Evolutionary conservation across 2,797 vertebrate species (phyloP), one percentile per base, ranked within the genome.

Genomic region (Sphenodon punctatus): DNA sequence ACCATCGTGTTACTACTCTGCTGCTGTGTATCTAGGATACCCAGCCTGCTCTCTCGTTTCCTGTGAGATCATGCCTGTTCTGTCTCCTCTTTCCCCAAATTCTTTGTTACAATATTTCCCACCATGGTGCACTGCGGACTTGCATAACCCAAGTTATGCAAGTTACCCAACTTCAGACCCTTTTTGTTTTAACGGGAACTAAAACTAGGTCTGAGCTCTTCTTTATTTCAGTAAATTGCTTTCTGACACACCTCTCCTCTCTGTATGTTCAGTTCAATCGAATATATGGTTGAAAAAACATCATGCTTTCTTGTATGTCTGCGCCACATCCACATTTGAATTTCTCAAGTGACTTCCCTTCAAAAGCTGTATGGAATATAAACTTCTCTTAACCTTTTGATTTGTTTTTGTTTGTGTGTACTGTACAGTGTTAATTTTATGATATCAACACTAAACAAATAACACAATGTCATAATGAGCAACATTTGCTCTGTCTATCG

Each of bases 341-440:
- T 27, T 20, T 15, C 7, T 81, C 69, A 49, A 41, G 83, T 79
- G 72, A 58, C n/a, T 41, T 34, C 23, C 16, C 43, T 36, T 63
- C 43, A 20, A 42, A 49, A 14, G 10, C 41, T 36, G 32, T 27
- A 66, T 55, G 48, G n/a, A 30, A 20, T 53, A 65, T 36, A 38
- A 41, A 60, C 10, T 10, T 53, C 6, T 67, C 1, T 3, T 15
- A 46, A 19, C 14, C 46, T 27, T 10, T 2, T 63, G 36, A 68
- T 34, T 48, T 77, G 23, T 13, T 10, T 51, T 70, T 36, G 38
- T 46, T 71, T 22, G 3, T 53, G 63, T 60, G 20, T 45, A 38
- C 17, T 46, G 4, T 25, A 56, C 14, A 55, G 1, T 67, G 66
- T 46, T 55, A 60, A 14, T 3, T 1, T 0, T 51, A 59, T 6